Conservation (phyloP, 2,888 invertebrate species). For the Caenorhabditis sp. region DNA sequence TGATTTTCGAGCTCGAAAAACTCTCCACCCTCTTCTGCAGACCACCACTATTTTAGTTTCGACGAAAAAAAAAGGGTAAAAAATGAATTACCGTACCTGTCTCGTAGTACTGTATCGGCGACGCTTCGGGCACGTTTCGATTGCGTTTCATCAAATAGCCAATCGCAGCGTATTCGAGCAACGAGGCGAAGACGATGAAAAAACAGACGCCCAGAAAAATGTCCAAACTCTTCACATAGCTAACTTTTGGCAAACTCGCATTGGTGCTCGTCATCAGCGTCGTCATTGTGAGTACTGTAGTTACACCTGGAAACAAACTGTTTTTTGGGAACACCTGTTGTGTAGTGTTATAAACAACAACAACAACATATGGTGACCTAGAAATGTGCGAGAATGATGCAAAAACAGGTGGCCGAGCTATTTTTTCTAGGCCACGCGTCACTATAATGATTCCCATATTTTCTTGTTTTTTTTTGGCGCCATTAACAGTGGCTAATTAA, state of each 20-base stretch:
- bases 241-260: slow-evolving; percentile 71
- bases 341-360: too few species aligned
- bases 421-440: too few species aligned
- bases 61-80: too few species aligned
- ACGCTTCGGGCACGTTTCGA: slow-evolving; percentile 44
- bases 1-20: slow-evolving; percentile 34
- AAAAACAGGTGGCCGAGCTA: too few species aligned
- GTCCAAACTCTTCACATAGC: slow-evolving; percentile 71
- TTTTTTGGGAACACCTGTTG: too few species aligned
- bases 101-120: slow-evolving; percentile 57
- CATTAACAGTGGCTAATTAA: too few species aligned
- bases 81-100: slow-evolving; percentile 25
- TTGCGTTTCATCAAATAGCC: slow-evolving; percentile 68
- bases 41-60: too few species aligned
- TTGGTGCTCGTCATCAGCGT: slow-evolving; percentile 72
- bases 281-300: slow-evolving; percentile 72
- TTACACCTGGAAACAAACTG: slow-evolving; percentile 69
- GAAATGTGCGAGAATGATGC: too few species aligned
- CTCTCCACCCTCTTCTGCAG: slow-evolving; percentile 25
- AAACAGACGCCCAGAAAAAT: slow-evolving; percentile 72
- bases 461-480: too few species aligned
- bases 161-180: slow-evolving; percentile 69
- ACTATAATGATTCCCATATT: too few species aligned
- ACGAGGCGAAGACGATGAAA: slow-evolving; percentile 70
- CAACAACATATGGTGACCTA: too few species aligned